Evolutionary conservation across 2,797 vertebrate genomes (phyloP).

Genomic region (Poecilia velifera): DNA sequence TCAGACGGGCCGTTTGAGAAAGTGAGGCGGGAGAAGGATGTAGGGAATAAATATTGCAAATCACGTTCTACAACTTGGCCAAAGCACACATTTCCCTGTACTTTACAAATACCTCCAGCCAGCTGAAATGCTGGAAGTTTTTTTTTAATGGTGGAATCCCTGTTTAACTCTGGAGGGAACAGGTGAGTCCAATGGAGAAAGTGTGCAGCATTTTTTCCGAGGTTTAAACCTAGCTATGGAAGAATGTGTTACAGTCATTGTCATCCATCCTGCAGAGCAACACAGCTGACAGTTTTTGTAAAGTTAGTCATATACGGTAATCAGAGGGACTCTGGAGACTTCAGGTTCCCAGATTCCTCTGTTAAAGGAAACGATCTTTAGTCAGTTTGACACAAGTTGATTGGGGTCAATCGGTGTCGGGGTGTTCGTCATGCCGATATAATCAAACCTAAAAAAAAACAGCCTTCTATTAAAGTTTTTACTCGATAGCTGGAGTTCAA

Average conservation of each 20-base stretch:
- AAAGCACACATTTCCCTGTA: constrained; percentile 56
- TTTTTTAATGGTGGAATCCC: constrained; percentile 44
- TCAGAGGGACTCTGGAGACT: neutral
- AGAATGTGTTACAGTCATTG: neutral
- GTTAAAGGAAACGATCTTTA: neutral
- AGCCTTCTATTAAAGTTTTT: neutral
- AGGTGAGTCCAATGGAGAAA: neutral
- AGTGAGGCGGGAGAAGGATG: neutral
- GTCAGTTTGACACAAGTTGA: neutral
- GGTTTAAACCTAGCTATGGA: neutral
- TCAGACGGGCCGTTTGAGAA: constrained; percentile 5
- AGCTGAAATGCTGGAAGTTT: constrained; percentile 36
- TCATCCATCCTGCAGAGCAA: neutral
- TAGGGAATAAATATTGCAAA: constrained; percentile 66
- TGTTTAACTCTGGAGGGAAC: neutral
- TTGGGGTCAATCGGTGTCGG: neutral
- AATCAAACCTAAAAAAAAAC: neutral
- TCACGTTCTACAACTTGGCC: constrained; percentile 66
- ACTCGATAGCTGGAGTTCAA: neutral
- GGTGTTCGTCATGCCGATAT: neutral
- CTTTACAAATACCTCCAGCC: constrained; percentile 31
- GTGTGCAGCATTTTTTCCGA: neutral
- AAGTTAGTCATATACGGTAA: neutral
- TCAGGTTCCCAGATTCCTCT: neutral
- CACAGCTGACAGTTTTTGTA: neutral